A percentile compares a stretch with the other conserved stretches of the same genome.
Conservation (phyloP, 2,113 vertebrate genomes). For the Myotis lucifugus region DNA sequence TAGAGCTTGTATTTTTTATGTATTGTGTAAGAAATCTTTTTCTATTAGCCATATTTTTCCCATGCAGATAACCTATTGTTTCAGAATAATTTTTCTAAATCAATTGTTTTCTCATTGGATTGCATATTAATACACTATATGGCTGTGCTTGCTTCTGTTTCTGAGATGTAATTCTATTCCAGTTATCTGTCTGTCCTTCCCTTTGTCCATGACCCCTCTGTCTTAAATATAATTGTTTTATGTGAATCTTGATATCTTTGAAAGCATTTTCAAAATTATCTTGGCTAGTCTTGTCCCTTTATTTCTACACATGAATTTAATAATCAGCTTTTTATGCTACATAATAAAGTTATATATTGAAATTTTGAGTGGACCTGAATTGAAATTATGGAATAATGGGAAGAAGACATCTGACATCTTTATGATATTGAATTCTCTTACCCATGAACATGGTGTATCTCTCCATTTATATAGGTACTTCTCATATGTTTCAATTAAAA, state of each 20-base stretch:
- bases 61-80: neutral
- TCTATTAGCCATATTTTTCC: neutral
- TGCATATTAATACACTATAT: neutral
- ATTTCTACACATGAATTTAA: neutral
- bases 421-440: neutral
- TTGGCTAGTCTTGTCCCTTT: neutral
- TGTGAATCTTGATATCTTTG: neutral
- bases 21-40: neutral
- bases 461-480: neutral
- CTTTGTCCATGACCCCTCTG: neutral
- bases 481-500: neutral
- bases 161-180: neutral
- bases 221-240: conserved; percentile 13
- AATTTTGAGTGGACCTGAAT: neutral
- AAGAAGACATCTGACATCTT: neutral
- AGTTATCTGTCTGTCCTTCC: neutral
- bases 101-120: neutral
- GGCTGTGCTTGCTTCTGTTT: neutral
- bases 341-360: neutral
- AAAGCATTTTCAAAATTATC: neutral
- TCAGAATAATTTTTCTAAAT: neutral
- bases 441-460: neutral
- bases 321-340: neutral
- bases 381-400: neutral
- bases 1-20: neutral